Conservation (phyloP, 1,140 invertebrate genomes). For the Apis laboriosa region DNA sequence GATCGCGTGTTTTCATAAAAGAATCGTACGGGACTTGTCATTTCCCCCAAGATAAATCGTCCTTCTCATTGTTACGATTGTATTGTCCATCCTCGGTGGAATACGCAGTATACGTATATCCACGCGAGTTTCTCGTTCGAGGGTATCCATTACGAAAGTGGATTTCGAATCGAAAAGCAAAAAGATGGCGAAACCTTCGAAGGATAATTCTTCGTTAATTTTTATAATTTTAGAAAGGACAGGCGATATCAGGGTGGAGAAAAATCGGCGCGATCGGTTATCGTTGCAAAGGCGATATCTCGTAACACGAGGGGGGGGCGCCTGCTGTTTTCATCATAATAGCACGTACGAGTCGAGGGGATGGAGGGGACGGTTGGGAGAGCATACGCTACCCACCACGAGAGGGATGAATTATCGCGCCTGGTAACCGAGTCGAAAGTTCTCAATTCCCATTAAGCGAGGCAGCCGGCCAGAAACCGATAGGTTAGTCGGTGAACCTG, state of each 20-base stretch:
- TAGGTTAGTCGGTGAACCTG: slow-evolving; percentile 72
- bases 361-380: slow-evolving; percentile 18
- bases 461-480: slow-evolving; percentile 75
- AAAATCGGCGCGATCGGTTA: slow-evolving; percentile 48
- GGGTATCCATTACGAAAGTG: no score
- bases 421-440: slow-evolving; percentile 71
- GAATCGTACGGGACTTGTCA: neutral
- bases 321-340: slow-evolving; percentile 44
- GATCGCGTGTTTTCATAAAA: neutral
- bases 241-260: neutral
- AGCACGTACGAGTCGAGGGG: slow-evolving; percentile 30
- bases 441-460: slow-evolving; percentile 77
- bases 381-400: slow-evolving; percentile 55
- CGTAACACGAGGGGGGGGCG: slow-evolving; percentile 1
- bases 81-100: neutral
- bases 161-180: no score
- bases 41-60: neutral
- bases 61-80: neutral
- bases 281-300: slow-evolving; percentile 10
- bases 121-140: no score
- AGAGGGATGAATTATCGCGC: slow-evolving; percentile 72
- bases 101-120: neutral
- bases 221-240: no score
- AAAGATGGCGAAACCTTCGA: no score
- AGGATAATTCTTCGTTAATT: no score